Evolutionary conservation across 2,113 vertebrate species (phyloP).

Genomic region (Sakesphorus luctuosus): DNA sequence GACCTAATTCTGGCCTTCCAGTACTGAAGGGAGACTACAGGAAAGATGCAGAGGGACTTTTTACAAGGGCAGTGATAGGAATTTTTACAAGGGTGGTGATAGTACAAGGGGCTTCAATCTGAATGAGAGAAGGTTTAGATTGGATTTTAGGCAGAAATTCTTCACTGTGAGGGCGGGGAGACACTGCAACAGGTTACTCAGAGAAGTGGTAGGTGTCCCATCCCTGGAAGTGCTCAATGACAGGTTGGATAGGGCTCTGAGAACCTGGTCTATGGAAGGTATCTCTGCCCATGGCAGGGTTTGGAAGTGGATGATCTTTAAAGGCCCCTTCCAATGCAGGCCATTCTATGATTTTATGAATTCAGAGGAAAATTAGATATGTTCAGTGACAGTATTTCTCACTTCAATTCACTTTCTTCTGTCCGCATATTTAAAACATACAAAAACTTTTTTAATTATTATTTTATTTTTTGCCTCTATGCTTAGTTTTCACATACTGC

Average conservation of each 20-base stretch:
- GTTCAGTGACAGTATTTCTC: background rate
- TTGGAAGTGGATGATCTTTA: background rate
- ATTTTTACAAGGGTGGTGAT: background rate
- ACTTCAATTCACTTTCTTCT: background rate
- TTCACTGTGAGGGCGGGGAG: background rate
- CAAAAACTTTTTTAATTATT: background rate
- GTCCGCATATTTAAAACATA: background rate
- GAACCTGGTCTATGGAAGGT: background rate
- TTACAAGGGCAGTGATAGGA: background rate
- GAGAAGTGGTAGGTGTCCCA: background rate
- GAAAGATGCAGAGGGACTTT: background rate
- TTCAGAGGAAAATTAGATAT: background rate
- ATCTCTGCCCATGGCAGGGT: background rate
- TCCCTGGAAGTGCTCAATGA: background rate
- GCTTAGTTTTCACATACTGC: slow-evolving; percentile 48
- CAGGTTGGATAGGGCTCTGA: background rate
- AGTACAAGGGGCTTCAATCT: background rate
- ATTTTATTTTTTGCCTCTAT: slow-evolving; percentile 15
- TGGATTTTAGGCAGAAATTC: background rate
- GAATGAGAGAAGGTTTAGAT: background rate
- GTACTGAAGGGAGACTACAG: background rate
- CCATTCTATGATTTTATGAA: background rate
- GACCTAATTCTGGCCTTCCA: background rate
- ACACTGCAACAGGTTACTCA: background rate
- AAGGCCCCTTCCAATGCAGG: background rate